phyloP scores from a whole-genome alignment of 2,888 invertebrate genomes.

The Agriopis marginaria region DNA sequence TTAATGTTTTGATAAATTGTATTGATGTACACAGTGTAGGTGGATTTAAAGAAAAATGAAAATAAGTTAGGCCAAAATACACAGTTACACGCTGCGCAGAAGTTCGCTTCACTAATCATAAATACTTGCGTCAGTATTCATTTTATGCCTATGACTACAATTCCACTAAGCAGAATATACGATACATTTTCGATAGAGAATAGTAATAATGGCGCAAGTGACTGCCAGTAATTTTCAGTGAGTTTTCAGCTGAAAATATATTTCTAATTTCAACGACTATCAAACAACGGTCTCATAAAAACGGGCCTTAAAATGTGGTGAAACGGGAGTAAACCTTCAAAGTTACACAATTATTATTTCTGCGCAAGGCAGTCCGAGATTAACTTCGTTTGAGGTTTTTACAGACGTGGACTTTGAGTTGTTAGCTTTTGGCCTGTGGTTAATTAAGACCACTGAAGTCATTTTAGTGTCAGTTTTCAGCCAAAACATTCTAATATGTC shows the following conservation, averaged over 20 bases:
- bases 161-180: too few species aligned
- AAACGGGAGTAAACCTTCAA: conserved; percentile 50
- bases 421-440: neutral
- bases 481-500: too few species aligned
- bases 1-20: too few species aligned
- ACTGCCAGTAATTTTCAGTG: neutral
- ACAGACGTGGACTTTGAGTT: conserved; percentile 4
- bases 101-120: too few species aligned
- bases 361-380: conserved; percentile 40
- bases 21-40: too few species aligned
- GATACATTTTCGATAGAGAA: too few species aligned
- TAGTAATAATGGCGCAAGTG: neutral
- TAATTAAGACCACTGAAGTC: too few species aligned
- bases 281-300: conserved; percentile 5
- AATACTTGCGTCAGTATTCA: neutral
- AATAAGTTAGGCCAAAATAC: too few species aligned
- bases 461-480: too few species aligned
- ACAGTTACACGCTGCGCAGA: too few species aligned
- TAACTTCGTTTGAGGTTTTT: conserved; percentile 29
- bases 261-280: neutral
- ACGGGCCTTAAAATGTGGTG: conserved; percentile 19
- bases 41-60: too few species aligned
- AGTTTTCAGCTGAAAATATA: neutral
- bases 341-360: conserved; percentile 55
- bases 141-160: too few species aligned